phyloP scores from a whole-genome alignment of 2,888 invertebrate species.

The Acronicta aceris region DNA sequence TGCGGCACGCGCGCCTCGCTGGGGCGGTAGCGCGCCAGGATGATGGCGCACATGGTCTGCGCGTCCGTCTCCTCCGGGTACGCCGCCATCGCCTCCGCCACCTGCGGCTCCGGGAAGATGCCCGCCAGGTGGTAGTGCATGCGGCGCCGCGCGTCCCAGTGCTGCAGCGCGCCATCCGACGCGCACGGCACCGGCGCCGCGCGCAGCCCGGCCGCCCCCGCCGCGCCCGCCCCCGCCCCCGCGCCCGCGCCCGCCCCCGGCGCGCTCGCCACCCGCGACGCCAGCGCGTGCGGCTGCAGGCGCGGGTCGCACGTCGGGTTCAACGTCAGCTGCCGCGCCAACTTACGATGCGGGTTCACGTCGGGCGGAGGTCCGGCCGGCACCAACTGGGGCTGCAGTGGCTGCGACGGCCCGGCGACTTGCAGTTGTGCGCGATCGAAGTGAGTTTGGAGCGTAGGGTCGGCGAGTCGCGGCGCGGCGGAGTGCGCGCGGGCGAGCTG shows the following conservation, averaged over 20 bases:
- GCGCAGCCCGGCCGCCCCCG: conserved; percentile 82
- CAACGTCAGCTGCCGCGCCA: conserved; percentile 94
- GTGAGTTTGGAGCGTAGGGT: conserved; percentile 80
- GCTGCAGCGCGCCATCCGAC: conserved; percentile 83
- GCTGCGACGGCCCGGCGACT: conserved; percentile 72
- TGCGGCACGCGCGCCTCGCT: conserved; percentile 76
- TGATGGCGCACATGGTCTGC: conserved; percentile 96
- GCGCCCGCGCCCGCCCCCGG: conserved; percentile 91
- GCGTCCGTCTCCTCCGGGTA: conserved; percentile 97
- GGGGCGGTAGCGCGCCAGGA: conserved; percentile 92
- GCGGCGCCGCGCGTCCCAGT: conserved; percentile 92
- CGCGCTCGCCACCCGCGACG: conserved; percentile 91
- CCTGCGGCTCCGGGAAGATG: conserved; percentile 97
- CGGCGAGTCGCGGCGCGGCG: conserved; percentile 84
- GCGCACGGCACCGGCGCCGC: conserved; percentile 64
- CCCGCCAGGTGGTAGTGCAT: conserved; percentile 97
- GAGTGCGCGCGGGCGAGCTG: conserved; percentile 92
- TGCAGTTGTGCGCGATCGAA: conserved; percentile 85
- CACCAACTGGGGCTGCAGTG: conserved; percentile 57
- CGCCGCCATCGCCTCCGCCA: conserved; percentile 95
- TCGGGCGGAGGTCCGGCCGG: conserved; percentile 61
- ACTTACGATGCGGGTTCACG: conserved; percentile 93
- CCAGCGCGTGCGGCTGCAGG: conserved; percentile 83
- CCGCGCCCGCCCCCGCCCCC: conserved; percentile 90
- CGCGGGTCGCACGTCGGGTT: conserved; percentile 95